Percentiles rank a stretch among this genome's conserved stretches.
These are phyloP conservation scores for Junonia oenone DNA, from an alignment of 2,888 invertebrate genomes.

Conservation along the genomic window DNA sequence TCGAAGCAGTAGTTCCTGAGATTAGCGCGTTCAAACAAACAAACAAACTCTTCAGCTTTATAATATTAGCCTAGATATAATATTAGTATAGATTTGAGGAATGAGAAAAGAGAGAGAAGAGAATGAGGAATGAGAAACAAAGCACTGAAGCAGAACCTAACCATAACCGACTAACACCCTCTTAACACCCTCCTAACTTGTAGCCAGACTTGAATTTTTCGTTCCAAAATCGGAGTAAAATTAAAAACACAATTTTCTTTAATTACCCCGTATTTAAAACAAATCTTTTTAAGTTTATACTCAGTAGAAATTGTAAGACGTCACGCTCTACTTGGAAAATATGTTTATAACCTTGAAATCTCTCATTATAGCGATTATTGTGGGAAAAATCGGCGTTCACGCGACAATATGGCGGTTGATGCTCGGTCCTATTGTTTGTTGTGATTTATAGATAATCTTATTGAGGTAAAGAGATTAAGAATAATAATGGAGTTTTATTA, in stretches of 20 bases:
- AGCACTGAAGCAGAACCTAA: too few relatives aligned
- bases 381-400: slow-evolving; percentile 11
- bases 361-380: slow-evolving; percentile 7
- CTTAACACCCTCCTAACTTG: background rate
- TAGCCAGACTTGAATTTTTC: background rate
- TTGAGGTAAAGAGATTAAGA: background rate
- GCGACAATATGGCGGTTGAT: slow-evolving; percentile 12
- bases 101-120: too few relatives aligned
- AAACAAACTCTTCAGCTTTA: too few relatives aligned
- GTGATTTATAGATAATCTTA: too few relatives aligned
- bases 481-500: too few relatives aligned
- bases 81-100: too few relatives aligned
- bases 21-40: too few relatives aligned
- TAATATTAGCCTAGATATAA: too few relatives aligned
- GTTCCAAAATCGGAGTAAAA: background rate
- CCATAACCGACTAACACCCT: background rate
- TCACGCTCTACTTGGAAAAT: slow-evolving; percentile 9
- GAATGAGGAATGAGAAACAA: too few relatives aligned
- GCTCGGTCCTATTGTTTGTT: slow-evolving; percentile 8
- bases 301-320: slow-evolving; percentile 6
- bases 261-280: background rate
- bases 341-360: slow-evolving; percentile 15
- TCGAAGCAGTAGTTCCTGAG: too few relatives aligned
- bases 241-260: background rate
- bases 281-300: background rate